Conservation (phyloP, 2,113 vertebrate species). For the Hydropotes inermis region DNA sequence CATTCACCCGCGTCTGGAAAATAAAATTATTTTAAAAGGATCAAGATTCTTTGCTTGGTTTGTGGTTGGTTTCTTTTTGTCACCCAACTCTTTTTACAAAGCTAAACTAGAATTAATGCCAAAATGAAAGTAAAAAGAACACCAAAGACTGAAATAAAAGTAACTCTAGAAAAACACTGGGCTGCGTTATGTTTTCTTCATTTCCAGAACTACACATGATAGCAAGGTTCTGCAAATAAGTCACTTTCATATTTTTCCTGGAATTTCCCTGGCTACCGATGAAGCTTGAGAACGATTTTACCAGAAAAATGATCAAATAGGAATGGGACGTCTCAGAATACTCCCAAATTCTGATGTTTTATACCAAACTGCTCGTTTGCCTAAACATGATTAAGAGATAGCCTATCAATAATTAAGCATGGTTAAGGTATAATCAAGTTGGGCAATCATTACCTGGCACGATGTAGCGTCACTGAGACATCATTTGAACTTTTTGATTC, state of each 20-base stretch:
- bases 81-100: slow-evolving; percentile 21
- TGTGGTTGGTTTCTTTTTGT: slow-evolving; percentile 20
- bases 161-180: slow-evolving; percentile 14
- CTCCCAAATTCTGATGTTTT: neutral
- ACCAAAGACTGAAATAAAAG: slow-evolving; percentile 1
- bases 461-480: slow-evolving; percentile 62
- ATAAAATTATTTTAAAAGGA: slow-evolving; percentile 68
- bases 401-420: slow-evolving; percentile 9
- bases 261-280: slow-evolving; percentile 54
- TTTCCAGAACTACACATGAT: slow-evolving; percentile 17
- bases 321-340: slow-evolving; percentile 10
- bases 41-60: neutral
- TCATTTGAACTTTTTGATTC: slow-evolving; percentile 76
- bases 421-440: slow-evolving; percentile 54
- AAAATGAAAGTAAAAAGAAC: neutral
- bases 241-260: slow-evolving; percentile 35
- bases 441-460: slow-evolving; percentile 68
- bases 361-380: neutral
- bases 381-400: neutral
- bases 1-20: slow-evolving; percentile 65
- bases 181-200: neutral
- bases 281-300: slow-evolving; percentile 15
- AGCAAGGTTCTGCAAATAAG: slow-evolving; percentile 33
- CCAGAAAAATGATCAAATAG: slow-evolving; percentile 29
- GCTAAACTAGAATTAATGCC: neutral